These are phyloP conservation scores for Sipha flava DNA, from an alignment of 1,140 invertebrate species.

Conservation along the genomic window DNA sequence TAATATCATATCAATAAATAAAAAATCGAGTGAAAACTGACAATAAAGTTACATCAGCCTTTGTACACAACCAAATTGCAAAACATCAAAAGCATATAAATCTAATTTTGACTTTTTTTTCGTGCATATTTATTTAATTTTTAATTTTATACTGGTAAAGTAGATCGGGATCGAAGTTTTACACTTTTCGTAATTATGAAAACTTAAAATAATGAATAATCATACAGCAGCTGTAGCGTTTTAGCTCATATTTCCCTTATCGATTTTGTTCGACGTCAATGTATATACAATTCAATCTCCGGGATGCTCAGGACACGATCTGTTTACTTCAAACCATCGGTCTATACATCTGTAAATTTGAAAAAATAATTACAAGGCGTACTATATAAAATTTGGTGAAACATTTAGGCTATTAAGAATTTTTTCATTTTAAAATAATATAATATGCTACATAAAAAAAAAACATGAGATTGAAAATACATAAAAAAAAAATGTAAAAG, in stretches of 20 bases:
- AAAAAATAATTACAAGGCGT: constrained; percentile 18
- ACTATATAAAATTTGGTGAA: no score
- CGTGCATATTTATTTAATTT: background rate
- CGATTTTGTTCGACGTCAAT: background rate
- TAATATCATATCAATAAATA: background rate
- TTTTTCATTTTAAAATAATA: no score
- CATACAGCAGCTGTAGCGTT: background rate
- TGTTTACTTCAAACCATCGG: constrained; percentile 95
- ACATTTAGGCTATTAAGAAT: no score
- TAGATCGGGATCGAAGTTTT: background rate
- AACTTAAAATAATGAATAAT: background rate
- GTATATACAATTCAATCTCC: constrained; percentile 56
- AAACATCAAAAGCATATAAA: constrained; percentile 9
- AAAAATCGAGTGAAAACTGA: background rate
- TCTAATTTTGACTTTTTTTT: background rate
- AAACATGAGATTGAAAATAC: no score
- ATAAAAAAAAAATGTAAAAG: no score
- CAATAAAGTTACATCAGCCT: background rate
- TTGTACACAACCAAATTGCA: constrained; percentile 11
- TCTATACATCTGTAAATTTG: constrained; percentile 76
- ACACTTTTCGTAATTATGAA: background rate
- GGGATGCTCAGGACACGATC: constrained; percentile 93
- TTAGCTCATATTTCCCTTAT: background rate
- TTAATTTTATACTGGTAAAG: background rate
- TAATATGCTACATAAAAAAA: no score